A percentile compares a stretch with the other conserved stretches of the same genome.
These are phyloP conservation scores for Galleria mellonella DNA, from an alignment of 1,140 invertebrate genomes.

Conservation along the genomic window DNA sequence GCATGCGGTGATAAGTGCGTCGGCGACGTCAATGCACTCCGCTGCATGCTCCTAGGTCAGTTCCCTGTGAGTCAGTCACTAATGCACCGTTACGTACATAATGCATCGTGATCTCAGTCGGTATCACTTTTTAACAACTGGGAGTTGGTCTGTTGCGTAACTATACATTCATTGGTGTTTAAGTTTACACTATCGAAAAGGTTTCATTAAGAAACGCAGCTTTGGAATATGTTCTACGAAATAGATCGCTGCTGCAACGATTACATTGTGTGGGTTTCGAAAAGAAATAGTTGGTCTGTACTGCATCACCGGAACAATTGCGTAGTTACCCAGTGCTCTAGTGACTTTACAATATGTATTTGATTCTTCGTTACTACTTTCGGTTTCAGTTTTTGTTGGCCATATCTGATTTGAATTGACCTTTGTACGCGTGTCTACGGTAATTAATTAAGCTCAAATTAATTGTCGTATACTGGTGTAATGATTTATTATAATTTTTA, in stretches of 20 bases:
- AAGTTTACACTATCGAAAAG: background rate
- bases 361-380: slow-evolving; percentile 50
- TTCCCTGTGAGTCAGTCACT: slow-evolving; percentile 66
- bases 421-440: background rate
- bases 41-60: slow-evolving; percentile 68
- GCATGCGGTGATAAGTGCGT: slow-evolving; percentile 62
- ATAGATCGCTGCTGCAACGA: background rate
- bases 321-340: slow-evolving; percentile 54
- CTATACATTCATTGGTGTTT: background rate
- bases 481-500: too few relatives aligned
- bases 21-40: slow-evolving; percentile 66
- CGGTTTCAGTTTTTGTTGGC: slow-evolving; percentile 37
- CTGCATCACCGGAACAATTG: slow-evolving; percentile 43
- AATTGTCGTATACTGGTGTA: too few relatives aligned
- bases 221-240: slow-evolving; percentile 11
- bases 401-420: slow-evolving; percentile 8
- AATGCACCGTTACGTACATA: slow-evolving; percentile 65
- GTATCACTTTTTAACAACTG: background rate
- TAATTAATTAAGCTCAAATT: too few relatives aligned
- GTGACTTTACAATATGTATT: slow-evolving; percentile 59
- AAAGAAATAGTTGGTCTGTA: slow-evolving; percentile 27
- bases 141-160: background rate
- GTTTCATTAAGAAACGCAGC: background rate
- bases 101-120: slow-evolving; percentile 46
- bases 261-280: slow-evolving; percentile 8